Percentiles rank a stretch among this genome's conserved stretches.
Evolutionary conservation across 2,113 vertebrate genomes (phyloP).

Genomic region (Sterna hirundo): DNA sequence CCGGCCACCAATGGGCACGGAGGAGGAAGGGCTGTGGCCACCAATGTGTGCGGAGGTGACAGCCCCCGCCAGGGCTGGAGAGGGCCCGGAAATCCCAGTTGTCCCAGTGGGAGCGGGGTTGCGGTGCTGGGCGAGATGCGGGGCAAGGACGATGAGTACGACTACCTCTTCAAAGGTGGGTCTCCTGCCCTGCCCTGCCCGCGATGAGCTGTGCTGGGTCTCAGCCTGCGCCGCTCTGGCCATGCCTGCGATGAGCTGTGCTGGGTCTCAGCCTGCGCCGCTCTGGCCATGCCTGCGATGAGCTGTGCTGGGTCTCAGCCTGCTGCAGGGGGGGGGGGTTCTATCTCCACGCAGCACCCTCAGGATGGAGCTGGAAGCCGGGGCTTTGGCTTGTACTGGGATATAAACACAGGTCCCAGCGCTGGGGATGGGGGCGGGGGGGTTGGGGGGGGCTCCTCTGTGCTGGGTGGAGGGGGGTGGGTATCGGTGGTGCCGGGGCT

Average conservation of each 20-base stretch:
- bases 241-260: too few relatives aligned
- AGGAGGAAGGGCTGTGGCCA: not conserved
- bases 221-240: not conserved
- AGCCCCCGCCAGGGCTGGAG: not conserved
- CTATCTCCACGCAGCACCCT: not conserved
- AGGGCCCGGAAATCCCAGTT: not conserved
- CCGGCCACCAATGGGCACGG: not conserved
- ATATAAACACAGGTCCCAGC: accelerated
- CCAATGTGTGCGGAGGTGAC: not conserved
- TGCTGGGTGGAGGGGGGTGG: not conserved
- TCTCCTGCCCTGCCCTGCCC: not conserved
- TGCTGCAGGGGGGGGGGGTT: accelerated
- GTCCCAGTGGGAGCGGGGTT: not conserved
- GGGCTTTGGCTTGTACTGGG: not conserved
- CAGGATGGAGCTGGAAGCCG: not conserved
- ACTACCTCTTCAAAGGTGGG: conserved; percentile 90
- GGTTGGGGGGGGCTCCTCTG: not conserved
- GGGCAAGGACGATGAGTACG: conserved; percentile 84
- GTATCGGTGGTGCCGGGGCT: not conserved
- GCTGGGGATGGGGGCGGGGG: not conserved
- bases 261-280: too few relatives aligned
- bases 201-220: not conserved
- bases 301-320: not conserved
- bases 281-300: not conserved
- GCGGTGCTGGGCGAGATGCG: conserved; percentile 62